phyloP scores from a whole-genome alignment of 2,888 invertebrate species.

The Rhamnusium bicolor region DNA sequence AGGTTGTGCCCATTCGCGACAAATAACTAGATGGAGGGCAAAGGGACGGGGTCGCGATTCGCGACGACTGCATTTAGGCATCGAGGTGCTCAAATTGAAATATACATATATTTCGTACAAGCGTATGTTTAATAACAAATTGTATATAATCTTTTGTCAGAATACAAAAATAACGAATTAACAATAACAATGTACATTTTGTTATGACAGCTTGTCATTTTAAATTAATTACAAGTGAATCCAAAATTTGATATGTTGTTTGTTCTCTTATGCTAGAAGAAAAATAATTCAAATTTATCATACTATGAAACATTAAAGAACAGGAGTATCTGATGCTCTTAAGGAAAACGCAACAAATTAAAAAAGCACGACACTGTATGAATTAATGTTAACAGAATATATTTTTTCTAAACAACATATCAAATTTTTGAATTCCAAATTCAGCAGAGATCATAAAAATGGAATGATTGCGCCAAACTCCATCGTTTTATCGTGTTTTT shows the following conservation, averaged over 20 bases:
- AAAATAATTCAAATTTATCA: neutral
- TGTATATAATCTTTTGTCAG: slow-evolving; percentile 61
- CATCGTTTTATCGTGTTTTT: slow-evolving; percentile 15
- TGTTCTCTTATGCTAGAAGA: neutral
- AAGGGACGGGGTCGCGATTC: slow-evolving; percentile 57
- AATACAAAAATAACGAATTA: slow-evolving; percentile 70
- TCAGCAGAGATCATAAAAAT: slow-evolving; percentile 50
- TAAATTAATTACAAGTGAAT: slow-evolving; percentile 29
- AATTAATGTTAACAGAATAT: neutral
- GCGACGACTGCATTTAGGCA: slow-evolving; percentile 62
- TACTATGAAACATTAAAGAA: neutral
- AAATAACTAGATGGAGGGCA: slow-evolving; percentile 62
- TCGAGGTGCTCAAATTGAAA: slow-evolving; percentile 68
- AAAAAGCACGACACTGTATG: too few species aligned
- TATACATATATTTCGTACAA: slow-evolving; percentile 63
- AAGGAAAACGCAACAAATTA: too few species aligned
- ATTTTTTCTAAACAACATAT: slow-evolving; percentile 29
- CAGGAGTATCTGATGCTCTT: neutral
- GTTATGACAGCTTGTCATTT: slow-evolving; percentile 29
- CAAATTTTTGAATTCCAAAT: slow-evolving; percentile 32
- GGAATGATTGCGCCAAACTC: slow-evolving; percentile 51
- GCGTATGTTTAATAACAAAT: slow-evolving; percentile 62
- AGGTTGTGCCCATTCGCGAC: slow-evolving; percentile 44
- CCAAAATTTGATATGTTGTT: slow-evolving; percentile 38
- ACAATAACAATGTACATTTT: slow-evolving; percentile 65